Evolutionary conservation across 2,888 invertebrate species (phyloP).

Genomic region (Arctia plantaginis): DNA sequence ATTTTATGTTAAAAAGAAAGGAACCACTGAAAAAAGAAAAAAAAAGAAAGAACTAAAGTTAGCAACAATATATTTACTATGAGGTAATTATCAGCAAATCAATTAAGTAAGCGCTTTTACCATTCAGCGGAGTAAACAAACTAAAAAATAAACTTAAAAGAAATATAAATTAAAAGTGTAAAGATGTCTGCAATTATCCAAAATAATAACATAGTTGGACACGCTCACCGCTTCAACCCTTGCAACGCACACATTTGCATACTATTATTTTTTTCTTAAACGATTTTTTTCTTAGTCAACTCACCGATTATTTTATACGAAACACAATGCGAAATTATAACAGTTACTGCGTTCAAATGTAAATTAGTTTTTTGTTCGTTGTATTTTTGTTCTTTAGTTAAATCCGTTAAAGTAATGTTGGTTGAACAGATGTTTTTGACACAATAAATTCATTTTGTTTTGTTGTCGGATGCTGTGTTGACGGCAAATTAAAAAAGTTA

Average conservation of each 20-base stretch:
- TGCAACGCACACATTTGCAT: slow-evolving; percentile 57
- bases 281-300: slow-evolving; percentile 64
- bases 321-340: slow-evolving; percentile 74
- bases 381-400: slow-evolving; percentile 52
- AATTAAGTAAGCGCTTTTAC: no score
- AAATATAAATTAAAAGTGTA: slow-evolving; percentile 24
- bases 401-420: slow-evolving; percentile 56
- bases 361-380: slow-evolving; percentile 75
- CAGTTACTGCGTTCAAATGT: slow-evolving; percentile 75
- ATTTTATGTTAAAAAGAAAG: no score
- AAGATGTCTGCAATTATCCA: slow-evolving; percentile 55
- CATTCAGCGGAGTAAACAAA: not conserved
- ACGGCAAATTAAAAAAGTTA: slow-evolving; percentile 6
- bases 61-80: not conserved
- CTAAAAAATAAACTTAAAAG: not conserved
- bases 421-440: slow-evolving; percentile 60
- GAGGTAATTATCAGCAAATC: no score
- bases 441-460: slow-evolving; percentile 46
- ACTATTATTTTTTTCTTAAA: slow-evolving; percentile 73
- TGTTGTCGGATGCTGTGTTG: slow-evolving; percentile 19
- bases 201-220: slow-evolving; percentile 55
- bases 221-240: slow-evolving; percentile 58
- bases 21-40: no score
- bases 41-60: not conserved
- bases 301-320: slow-evolving; percentile 66